A percentile compares a stretch with the other conserved stretches of the same genome.
These are phyloP conservation scores for Neoniphon sammara DNA, from an alignment of 2,797 vertebrate genomes.

Conservation along the genomic window DNA sequence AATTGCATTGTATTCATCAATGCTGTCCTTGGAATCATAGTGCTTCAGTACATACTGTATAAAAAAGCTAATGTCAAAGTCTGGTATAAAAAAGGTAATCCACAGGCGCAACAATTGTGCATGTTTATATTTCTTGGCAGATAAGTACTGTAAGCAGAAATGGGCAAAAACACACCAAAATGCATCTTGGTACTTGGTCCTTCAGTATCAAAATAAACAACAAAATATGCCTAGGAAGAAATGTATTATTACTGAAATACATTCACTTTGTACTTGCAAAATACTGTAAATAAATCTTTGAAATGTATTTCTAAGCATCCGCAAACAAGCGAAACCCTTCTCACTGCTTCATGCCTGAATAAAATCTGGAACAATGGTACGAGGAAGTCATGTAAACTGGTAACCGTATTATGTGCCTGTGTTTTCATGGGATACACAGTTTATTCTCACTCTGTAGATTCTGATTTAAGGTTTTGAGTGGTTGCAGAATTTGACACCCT, in stretches of 20 bases:
- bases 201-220: constrained; percentile 36
- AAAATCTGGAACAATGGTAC: background rate
- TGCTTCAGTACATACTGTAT: constrained; percentile 59
- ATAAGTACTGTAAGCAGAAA: constrained; percentile 71
- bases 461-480: background rate
- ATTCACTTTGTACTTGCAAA: constrained; percentile 56
- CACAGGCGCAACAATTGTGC: constrained; percentile 72
- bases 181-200: constrained; percentile 30
- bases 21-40: constrained; percentile 43
- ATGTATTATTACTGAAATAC: constrained; percentile 52
- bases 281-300: constrained; percentile 61
- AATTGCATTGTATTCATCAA: constrained; percentile 43
- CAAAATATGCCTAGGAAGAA: constrained; percentile 53
- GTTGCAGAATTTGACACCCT: background rate
- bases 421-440: background rate
- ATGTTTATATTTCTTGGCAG: constrained; percentile 81
- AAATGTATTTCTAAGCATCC: constrained; percentile 45
- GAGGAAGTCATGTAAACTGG: background rate
- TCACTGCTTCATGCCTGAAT: constrained; percentile 3
- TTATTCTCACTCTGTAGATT: background rate
- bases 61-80: constrained; percentile 55
- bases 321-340: constrained; percentile 49
- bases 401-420: background rate
- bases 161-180: constrained; percentile 13
- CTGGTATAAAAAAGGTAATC: constrained; percentile 54